A percentile compares a stretch with the other conserved stretches of the same genome.
These are phyloP conservation scores for Okapia johnstoni DNA, from an alignment of 2,113 vertebrate species.

Conservation along the genomic window DNA sequence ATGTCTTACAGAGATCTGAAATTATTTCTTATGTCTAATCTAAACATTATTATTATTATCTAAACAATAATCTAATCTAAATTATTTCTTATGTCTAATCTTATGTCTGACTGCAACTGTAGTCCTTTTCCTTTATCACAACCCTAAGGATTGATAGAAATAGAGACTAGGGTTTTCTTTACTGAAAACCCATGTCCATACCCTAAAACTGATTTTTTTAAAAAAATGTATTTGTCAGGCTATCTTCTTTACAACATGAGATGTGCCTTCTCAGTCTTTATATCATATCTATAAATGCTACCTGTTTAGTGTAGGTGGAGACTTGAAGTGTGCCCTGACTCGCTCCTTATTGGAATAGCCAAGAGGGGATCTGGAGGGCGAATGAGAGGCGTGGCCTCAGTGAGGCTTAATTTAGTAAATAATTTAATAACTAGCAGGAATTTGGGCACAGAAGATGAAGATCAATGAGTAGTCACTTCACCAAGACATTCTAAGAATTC, in stretches of 20 bases:
- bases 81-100: conserved; percentile 22
- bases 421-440: background rate
- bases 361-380: background rate
- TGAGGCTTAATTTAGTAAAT: background rate
- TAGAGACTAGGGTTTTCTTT: background rate
- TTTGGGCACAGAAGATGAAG: background rate
- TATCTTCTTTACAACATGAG: background rate
- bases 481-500: background rate
- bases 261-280: background rate
- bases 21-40: conserved; percentile 22
- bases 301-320: background rate
- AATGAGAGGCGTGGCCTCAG: background rate
- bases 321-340: background rate
- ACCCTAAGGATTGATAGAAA: background rate
- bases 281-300: background rate
- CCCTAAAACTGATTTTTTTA: background rate
- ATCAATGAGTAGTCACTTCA: background rate
- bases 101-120: background rate
- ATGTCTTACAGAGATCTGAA: background rate
- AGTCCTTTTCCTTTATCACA: background rate
- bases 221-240: background rate
- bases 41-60: no score
- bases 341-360: background rate
- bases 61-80: no score
- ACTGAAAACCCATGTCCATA: conserved; percentile 10